Conservation (phyloP, 2,113 vertebrate species). For the Egretta garzetta region DNA sequence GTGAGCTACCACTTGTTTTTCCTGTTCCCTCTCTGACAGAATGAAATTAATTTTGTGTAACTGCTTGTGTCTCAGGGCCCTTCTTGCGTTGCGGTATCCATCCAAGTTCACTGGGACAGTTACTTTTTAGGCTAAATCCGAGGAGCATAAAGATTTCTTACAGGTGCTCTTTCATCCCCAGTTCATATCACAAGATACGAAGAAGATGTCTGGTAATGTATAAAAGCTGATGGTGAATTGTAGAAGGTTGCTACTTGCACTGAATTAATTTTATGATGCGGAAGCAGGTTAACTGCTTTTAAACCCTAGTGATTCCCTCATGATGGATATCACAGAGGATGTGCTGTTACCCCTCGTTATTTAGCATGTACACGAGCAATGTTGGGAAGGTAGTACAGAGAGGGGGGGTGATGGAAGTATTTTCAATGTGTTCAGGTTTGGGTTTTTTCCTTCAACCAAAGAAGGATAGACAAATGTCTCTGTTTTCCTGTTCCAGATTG, state of each 20-base stretch:
- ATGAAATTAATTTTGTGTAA: not conserved
- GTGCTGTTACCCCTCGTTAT: not conserved
- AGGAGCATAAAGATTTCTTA: not conserved
- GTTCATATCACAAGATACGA: not conserved
- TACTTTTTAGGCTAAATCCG: not conserved
- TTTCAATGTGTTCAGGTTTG: not conserved
- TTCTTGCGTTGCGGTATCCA: not conserved
- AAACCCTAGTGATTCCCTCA: not conserved
- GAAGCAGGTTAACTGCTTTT: not conserved
- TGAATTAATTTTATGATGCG: not conserved
- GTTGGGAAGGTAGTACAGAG: not conserved
- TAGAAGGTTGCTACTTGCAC: not conserved
- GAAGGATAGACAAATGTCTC: not conserved
- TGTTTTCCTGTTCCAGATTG: not conserved
- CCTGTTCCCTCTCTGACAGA: not conserved
- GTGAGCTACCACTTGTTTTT: not conserved
- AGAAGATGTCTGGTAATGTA: not conserved
- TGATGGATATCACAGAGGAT: not conserved
- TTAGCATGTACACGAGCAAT: not conserved
- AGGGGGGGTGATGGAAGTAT: not conserved
- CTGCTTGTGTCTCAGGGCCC: rapidly evolving
- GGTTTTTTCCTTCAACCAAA: not conserved
- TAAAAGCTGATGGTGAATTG: not conserved
- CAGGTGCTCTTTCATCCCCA: not conserved
- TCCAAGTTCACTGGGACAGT: not conserved